Percentiles rank a stretch among this genome's conserved stretches.
Evolutionary conservation across 2,888 invertebrate genomes (phyloP).

Genomic region (Leptopilina drosophilae): DNA sequence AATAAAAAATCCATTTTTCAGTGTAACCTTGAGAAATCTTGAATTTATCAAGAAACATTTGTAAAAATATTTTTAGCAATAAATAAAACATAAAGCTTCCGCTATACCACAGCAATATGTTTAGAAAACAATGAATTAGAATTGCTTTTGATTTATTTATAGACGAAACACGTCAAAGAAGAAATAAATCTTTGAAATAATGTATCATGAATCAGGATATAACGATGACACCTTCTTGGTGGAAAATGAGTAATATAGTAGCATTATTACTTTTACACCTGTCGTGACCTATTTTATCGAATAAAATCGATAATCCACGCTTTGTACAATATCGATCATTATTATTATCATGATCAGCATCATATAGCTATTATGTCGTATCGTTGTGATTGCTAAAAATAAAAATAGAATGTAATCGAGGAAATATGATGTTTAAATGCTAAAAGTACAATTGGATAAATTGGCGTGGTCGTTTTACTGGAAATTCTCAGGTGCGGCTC

Average conservation of each 20-base stretch:
- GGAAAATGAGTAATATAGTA: constrained; percentile 14
- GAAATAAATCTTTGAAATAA: background rate
- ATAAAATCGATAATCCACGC: constrained; percentile 15
- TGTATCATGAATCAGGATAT: background rate
- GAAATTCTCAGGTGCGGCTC: constrained; percentile 46
- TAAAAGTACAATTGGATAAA: constrained; percentile 44
- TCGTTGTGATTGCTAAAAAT: background rate
- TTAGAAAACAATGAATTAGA: no score
- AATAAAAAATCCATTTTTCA: no score
- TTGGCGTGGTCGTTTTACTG: constrained; percentile 44
- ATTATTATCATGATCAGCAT: background rate
- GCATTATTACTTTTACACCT: background rate
- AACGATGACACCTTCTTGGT: background rate
- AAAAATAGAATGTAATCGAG: constrained; percentile 16
- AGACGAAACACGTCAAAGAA: background rate
- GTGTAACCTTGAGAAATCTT: no score
- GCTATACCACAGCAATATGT: no score
- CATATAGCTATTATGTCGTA: no score
- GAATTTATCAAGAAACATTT: no score
- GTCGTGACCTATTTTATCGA: constrained; percentile 7
- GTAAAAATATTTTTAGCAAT: no score
- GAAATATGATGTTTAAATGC: constrained; percentile 10
- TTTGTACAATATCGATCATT: background rate
- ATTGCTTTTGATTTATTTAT: background rate
- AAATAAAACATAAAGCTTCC: no score